Evolutionary conservation across 2,888 invertebrate species (phyloP), one percentile per base, ranked within the genome.

Genomic region (Parapristionchus giblindavisi): DNA sequence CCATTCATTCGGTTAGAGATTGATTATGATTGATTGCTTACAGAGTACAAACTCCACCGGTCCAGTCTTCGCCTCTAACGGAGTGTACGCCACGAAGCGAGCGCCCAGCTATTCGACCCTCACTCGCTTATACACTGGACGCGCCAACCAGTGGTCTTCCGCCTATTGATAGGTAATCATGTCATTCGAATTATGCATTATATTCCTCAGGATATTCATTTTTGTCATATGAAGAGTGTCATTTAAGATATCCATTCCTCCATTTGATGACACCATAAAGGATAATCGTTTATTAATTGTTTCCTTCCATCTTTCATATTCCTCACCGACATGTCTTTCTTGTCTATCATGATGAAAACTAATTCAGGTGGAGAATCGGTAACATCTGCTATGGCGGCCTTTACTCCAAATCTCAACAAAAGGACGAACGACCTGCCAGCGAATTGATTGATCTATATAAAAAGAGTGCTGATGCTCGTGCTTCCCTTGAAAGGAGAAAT

Each of bases 81-180:
- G 70, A 71, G 56, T 71, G 36, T 71, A 56, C 48, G 70, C 40
- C 70, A 76, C 81, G 78, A 76, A 78, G 77, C 77, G 80, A 77
- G 77, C 77, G 74, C 77, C 81, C 76, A 78, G 79, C 74, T 77
- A 78, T 80, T 79, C 81, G 80, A 75, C 83, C 78, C 77, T 83
- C 81, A 79, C 81, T 78, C 80, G 82, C 80, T 75, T 82, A 80
- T 80, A 77, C 81, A 77, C 81, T 81, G 82, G 81, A 77, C 81
- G 81, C 80, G 74, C 81, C 79, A 78, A 78, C 78, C 78, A 79
- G 76, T 82, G 83, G 83, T 77, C 78, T 80, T 58, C 80, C 77
- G 78, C 76, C 77, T 80, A 79, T 80, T 82, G 82, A 82, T 51
- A 77, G 82, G 82, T 82, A 21, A 21, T 17, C 52, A 24, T 52